Evolutionary conservation across 64 coral and sea anemone genomes (phyloP).

Genomic region (Stichodactyla helianthus): DNA sequence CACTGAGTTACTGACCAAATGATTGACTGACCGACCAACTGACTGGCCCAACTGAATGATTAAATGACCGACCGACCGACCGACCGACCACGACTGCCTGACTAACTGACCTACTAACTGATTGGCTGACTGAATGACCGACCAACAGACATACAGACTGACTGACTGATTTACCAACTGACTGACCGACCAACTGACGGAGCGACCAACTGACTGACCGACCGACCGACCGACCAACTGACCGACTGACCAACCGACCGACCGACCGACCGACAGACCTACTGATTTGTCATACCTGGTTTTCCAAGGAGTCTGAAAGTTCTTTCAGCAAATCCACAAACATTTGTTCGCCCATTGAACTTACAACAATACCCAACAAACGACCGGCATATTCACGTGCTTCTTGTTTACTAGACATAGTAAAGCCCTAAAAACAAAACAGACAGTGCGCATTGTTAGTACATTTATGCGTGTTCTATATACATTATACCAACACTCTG

Average conservation of each 20-base stretch:
- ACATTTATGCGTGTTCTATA: too few species aligned
- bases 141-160: neutral
- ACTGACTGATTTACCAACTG: neutral
- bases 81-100: neutral
- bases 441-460: neutral
- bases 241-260: neutral
- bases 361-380: conserved; percentile 62
- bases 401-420: conserved; percentile 72
- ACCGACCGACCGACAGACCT: neutral
- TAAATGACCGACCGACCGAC: neutral
- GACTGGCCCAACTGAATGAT: neutral
- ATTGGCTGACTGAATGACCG: neutral
- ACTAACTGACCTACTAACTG: neutral
- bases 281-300: neutral
- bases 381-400: conserved; percentile 79
- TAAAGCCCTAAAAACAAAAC: conserved; percentile 43
- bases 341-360: conserved; percentile 47
- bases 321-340: conserved; percentile 44
- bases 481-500: too few species aligned
- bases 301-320: conserved; percentile 7
- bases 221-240: neutral
- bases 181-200: neutral
- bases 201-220: neutral
- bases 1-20: neutral
- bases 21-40: neutral